Conservation (phyloP, 1,140 invertebrate genomes). For the Calycopis cecrops region DNA sequence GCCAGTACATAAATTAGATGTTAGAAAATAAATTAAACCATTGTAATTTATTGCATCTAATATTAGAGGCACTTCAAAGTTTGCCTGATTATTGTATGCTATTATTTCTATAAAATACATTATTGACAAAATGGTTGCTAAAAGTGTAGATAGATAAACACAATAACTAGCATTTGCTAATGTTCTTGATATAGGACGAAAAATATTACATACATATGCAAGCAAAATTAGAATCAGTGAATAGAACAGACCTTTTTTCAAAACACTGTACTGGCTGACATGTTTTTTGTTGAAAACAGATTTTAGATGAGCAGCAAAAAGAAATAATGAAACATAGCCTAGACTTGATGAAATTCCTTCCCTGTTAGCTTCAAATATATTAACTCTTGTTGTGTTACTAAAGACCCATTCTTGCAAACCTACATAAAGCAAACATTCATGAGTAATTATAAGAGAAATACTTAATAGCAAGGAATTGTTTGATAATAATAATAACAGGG, state of each 20-base stretch:
- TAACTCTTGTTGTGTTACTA: slow-evolving; percentile 72
- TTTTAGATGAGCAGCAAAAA: slow-evolving; percentile 83
- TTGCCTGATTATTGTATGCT: slow-evolving; percentile 34
- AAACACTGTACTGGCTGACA: slow-evolving; percentile 33
- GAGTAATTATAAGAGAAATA: slow-evolving; percentile 77
- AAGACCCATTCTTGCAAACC: slow-evolving; percentile 85
- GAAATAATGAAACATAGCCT: slow-evolving; percentile 90
- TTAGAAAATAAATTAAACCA: slow-evolving; percentile 85
- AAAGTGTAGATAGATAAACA: slow-evolving; percentile 82
- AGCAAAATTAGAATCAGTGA: slow-evolving; percentile 66
- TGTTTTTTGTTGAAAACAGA: slow-evolving; percentile 73
- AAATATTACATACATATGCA: slow-evolving; percentile 71
- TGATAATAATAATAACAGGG: slow-evolving; percentile 73
- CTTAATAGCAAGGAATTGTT: slow-evolving; percentile 67
- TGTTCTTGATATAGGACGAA: slow-evolving; percentile 78
- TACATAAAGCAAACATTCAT: slow-evolving; percentile 81
- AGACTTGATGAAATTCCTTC: slow-evolving; percentile 91
- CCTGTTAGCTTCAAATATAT: slow-evolving; percentile 88
- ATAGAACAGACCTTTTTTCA: slow-evolving; percentile 52
- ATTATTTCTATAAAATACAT: slow-evolving; percentile 76
- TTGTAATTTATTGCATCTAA: slow-evolving; percentile 83
- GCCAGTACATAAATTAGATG: slow-evolving; percentile 88
- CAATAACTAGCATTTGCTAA: slow-evolving; percentile 87
- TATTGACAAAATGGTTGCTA: slow-evolving; percentile 70
- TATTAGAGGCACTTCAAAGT: slow-evolving; percentile 73